A percentile compares a stretch with the other conserved stretches of the same genome.
Conservation (phyloP, 2,888 invertebrate genomes). For the Disparrhopalites patrizii region DNA sequence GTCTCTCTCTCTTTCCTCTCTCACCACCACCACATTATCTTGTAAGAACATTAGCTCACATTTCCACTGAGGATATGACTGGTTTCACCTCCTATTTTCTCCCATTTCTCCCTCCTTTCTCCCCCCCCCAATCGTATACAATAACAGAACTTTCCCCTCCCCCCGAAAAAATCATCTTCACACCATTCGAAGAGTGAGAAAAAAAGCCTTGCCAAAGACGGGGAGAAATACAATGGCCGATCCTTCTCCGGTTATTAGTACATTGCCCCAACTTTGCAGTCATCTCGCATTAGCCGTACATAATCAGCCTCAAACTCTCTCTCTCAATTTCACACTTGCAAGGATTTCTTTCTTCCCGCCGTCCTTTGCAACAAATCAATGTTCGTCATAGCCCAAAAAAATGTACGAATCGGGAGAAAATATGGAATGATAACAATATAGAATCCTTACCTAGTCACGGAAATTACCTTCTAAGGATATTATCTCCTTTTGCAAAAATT, state of each 20-base stretch:
- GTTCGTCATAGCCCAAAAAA: too few species aligned
- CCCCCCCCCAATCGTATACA: not conserved
- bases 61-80: constrained; percentile 48
- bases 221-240: too few species aligned
- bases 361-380: too few species aligned
- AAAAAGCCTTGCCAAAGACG: too few species aligned
- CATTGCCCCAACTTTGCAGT: not conserved
- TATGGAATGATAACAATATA: too few species aligned
- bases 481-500: not conserved
- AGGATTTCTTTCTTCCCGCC: too few species aligned
- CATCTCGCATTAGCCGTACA: not conserved
- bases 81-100: constrained; percentile 45
- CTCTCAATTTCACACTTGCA: constrained; percentile 1
- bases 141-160: not conserved
- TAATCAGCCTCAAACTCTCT: not conserved
- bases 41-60: constrained; percentile 47
- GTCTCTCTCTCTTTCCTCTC: too few species aligned
- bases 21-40: constrained; percentile 31
- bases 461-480: not conserved
- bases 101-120: constrained; percentile 12
- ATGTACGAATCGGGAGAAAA: too few species aligned
- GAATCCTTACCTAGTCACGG: too few species aligned
- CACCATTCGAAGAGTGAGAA: too few species aligned
- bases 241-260: too few species aligned
- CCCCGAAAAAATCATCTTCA: too few species aligned